Evolutionary conservation across 1,140 invertebrate species (phyloP).

Genomic region (Panagrolaimus sp.): DNA sequence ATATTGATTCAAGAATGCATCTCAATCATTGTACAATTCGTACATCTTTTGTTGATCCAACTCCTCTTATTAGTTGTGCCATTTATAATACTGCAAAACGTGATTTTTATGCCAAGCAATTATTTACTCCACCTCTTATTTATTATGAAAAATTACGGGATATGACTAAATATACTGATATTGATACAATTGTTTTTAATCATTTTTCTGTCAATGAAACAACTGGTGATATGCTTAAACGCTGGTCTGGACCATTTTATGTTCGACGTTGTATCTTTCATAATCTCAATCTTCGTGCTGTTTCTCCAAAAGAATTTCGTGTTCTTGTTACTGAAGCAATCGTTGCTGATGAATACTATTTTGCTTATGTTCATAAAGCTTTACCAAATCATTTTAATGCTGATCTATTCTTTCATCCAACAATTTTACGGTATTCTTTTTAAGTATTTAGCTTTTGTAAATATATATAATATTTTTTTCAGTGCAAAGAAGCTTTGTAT

Average conservation of each 20-base stretch:
- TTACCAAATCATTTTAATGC: background rate
- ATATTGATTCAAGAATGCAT: background rate
- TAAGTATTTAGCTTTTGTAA: background rate
- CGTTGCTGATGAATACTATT: background rate
- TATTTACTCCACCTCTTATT: background rate
- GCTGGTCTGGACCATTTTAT: background rate
- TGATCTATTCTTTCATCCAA: background rate
- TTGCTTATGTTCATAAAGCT: background rate
- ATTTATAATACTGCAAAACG: background rate
- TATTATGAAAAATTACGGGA: background rate
- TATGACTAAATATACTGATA: background rate
- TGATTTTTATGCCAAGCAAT: background rate
- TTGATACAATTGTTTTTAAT: background rate
- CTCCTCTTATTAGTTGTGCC: background rate
- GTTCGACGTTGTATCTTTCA: background rate
- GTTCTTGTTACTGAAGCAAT: background rate
- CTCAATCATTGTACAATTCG: background rate
- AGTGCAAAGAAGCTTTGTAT: no score
- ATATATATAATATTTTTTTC: background rate
- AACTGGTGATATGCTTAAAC: background rate
- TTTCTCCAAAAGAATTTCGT: background rate
- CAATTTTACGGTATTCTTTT: no score
- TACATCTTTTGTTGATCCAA: background rate
- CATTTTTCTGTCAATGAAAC: background rate
- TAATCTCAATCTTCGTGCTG: background rate